Base-by-base conservation (phyloP, 2,888 invertebrate species). In the Andrena praecox region DNA sequence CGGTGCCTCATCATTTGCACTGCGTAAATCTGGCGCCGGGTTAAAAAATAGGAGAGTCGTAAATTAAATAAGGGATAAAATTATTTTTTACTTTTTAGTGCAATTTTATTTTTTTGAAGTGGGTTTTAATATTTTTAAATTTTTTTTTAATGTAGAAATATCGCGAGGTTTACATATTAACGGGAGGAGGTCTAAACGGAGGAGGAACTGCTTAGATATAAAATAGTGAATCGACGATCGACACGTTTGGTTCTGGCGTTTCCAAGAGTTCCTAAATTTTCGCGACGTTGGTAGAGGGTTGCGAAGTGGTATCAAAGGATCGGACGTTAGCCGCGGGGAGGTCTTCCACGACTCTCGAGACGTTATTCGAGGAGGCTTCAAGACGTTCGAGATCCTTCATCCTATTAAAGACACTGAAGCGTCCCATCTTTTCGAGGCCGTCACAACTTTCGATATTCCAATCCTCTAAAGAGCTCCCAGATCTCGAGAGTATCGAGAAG, bases 371-470 rank as follows among this genome's bases (percentile, higher is more conserved):
- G n/a, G 10, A 29, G 31, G 27, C 29, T 69, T 59, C 50, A 27
- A 54, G 56, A 64, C 64, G 52, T 67, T 77, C 54, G n/a, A 67
- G 66, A 62, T 64, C 50, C 29, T 59, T 63, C 72, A 72, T 64
- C 68, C 52, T 80, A 69, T 77, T 77, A 80, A 60, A 72, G 63
- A 77, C 52, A 35, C 29, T 24, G 52, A 56, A 16, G 62, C 68
- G 50, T 77, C 10, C 50, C 56, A 63, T 59, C 77, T 72, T 77
- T 72, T 29, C 60, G 59, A 60, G 66, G 42, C 16, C 50, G 3
- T 52, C 59, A 42, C 69, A 75, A 79, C 79, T 70, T 70, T 35
- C 67, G 76, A 76, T 80, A 67, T 76, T 76, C 50, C 75, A 70
- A 76, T 76, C 54, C 76, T 67, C 52, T 62, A 67, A 48, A 70